Conservation (phyloP, 2,113 vertebrate genomes). For the Xiphorhynchus elegans region DNA sequence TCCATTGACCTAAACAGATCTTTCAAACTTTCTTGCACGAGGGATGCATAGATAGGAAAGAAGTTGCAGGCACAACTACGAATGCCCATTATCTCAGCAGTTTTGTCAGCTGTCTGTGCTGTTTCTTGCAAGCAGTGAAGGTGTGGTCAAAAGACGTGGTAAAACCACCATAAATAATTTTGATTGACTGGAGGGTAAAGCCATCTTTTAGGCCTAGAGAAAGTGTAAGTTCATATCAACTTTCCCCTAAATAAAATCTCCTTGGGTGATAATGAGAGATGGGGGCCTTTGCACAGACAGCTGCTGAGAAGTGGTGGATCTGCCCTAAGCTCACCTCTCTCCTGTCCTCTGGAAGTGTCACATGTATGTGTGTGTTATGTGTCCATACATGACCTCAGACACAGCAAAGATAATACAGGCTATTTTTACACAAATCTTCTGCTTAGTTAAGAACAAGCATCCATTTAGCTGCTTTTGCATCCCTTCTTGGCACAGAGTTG, state of each 20-base stretch:
- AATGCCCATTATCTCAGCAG: background rate
- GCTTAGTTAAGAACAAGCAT: background rate
- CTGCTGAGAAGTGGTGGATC: background rate
- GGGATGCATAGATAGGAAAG: background rate
- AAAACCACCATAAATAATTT: background rate
- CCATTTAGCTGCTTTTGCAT: background rate
- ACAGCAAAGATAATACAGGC: background rate
- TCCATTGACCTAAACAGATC: rapidly evolving
- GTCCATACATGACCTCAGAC: rapidly evolving
- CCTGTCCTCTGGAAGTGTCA: background rate
- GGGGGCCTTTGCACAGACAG: background rate
- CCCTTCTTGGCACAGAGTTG: background rate
- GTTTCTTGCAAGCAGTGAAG: background rate
- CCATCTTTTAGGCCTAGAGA: background rate
- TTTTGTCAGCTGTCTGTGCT: background rate
- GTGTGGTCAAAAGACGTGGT: background rate
- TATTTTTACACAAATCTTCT: background rate
- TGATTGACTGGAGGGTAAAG: background rate
- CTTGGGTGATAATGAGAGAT: background rate
- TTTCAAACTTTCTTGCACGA: rapidly evolving
- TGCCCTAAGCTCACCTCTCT: background rate
- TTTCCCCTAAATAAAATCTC: background rate
- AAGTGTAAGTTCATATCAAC: background rate
- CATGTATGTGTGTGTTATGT: rapidly evolving
- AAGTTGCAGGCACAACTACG: background rate